Conservation (phyloP, 2,797 vertebrate species). For the Crax fasciolata region DNA sequence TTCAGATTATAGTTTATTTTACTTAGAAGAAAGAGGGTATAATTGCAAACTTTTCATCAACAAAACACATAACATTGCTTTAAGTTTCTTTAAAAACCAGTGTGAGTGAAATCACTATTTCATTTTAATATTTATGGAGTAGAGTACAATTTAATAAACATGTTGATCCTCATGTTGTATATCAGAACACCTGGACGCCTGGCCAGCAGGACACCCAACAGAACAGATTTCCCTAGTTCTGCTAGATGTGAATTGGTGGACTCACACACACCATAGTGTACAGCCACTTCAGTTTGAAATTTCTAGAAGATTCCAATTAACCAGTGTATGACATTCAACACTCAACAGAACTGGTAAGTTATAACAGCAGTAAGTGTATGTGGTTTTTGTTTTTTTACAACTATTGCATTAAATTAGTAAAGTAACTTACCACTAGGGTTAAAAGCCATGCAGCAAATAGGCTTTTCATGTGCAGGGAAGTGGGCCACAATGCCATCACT, state of each 20-base stretch:
- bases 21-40: background rate
- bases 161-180: background rate
- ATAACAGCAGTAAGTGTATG: background rate
- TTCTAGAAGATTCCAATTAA: background rate
- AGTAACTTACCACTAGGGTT: constrained; percentile 93
- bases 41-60: background rate
- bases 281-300: background rate
- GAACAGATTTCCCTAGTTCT: background rate
- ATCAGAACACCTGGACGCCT: background rate
- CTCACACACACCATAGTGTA: rapidly evolving
- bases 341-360: background rate
- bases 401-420: background rate
- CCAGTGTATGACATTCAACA: background rate
- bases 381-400: background rate
- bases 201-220: background rate
- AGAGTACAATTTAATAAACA: background rate
- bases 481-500: constrained; percentile 96
- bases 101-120: rapidly evolving
- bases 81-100: background rate
- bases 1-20: constrained; percentile 4
- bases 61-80: rapidly evolving
- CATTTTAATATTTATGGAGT: background rate
- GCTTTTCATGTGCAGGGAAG: constrained; percentile 98
- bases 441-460: constrained; percentile 99
- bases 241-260: background rate